Evolutionary conservation across 2,113 vertebrate genomes (phyloP).

Genomic region (Gallinago undulata): DNA sequence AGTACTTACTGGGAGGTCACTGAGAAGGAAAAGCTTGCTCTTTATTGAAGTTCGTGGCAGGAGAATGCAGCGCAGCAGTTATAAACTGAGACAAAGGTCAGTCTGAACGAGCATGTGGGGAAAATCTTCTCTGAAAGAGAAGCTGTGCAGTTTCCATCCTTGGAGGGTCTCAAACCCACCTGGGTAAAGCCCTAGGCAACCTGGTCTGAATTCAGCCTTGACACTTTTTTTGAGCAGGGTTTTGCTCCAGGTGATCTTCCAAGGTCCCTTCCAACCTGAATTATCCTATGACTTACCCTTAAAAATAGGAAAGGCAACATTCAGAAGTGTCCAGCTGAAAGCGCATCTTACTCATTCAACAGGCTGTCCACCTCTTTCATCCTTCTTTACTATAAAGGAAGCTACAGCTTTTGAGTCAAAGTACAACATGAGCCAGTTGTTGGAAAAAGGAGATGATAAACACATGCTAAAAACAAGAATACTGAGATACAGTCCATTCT

Average conservation of each 20-base stretch:
- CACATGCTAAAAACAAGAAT: neutral
- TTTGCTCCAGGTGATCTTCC: neutral
- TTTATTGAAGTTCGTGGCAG: neutral
- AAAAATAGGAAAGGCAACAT: neutral
- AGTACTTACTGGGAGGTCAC: neutral
- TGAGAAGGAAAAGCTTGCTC: neutral
- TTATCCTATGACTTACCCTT: neutral
- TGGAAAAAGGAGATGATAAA: neutral
- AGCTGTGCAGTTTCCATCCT: neutral
- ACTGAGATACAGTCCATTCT: neutral
- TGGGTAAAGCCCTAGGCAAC: neutral
- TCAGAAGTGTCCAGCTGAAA: neutral
- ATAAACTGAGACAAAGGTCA: accelerated
- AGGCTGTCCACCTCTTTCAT: neutral
- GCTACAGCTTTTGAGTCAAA: neutral
- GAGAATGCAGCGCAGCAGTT: neutral
- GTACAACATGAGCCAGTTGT: neutral
- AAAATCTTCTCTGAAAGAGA: neutral
- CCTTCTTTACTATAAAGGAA: neutral
- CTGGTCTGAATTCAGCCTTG: neutral
- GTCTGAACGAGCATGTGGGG: neutral
- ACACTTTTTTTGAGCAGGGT: neutral
- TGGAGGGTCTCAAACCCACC: neutral
- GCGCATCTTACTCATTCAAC: neutral
- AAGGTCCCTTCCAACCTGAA: neutral